Evolutionary conservation across 2,113 vertebrate genomes (phyloP).

Genomic region (Corythornis cristatus): DNA sequence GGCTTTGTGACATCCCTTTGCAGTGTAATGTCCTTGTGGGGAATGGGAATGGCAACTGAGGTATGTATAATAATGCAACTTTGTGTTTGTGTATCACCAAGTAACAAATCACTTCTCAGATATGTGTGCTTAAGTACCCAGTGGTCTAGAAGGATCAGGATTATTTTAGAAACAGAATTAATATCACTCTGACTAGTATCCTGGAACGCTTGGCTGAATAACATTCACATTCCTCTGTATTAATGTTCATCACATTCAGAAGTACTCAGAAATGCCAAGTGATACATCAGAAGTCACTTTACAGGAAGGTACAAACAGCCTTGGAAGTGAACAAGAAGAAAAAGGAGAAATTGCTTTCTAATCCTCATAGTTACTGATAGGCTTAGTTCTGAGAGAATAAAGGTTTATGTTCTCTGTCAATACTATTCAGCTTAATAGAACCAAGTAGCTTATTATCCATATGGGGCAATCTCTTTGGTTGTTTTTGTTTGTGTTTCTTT

Average conservation of each 20-base stretch:
- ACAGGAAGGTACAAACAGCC: neutral
- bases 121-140: neutral
- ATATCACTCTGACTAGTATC: neutral
- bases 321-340: neutral
- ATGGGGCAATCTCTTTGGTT: neutral
- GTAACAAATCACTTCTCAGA: neutral
- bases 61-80: neutral
- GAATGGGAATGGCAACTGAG: neutral
- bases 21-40: neutral
- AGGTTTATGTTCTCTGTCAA: neutral
- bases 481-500: neutral
- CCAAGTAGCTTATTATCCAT: neutral
- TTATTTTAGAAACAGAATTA: neutral
- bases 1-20: neutral
- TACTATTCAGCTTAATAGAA: neutral
- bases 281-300: neutral
- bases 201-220: neutral
- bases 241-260: neutral
- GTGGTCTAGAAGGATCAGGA: neutral
- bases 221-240: neutral
- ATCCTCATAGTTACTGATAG: neutral
- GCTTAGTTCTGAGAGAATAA: neutral
- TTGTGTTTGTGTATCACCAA: neutral
- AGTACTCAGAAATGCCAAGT: neutral
- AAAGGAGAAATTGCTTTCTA: neutral